Evolutionary conservation across 2,113 vertebrate species (phyloP).

Genomic region (Cepphus grylle): DNA sequence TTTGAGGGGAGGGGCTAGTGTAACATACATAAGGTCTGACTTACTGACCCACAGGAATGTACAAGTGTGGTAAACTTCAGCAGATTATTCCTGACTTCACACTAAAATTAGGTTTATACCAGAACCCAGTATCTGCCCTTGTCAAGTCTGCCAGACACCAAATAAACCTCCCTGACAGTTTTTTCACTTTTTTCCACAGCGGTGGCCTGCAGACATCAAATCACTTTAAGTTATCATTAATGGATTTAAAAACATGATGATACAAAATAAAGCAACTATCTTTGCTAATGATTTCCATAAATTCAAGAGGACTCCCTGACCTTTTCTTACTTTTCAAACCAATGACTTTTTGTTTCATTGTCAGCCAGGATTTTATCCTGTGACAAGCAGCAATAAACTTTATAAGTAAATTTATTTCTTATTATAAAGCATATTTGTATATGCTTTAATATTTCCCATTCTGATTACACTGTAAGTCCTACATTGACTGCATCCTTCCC

Average conservation of each 20-base stretch:
- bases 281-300: neutral
- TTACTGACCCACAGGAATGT: neutral
- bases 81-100: neutral
- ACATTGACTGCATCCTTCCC: neutral
- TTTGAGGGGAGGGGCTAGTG: neutral
- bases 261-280: neutral
- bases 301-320: neutral
- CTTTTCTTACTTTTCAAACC: neutral
- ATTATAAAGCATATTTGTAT: neutral
- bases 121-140: neutral
- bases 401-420: neutral
- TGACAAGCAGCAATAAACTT: neutral
- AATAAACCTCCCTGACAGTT: neutral
- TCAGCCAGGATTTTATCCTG: neutral
- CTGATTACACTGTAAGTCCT: neutral
- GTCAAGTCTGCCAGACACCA: neutral
- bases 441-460: neutral
- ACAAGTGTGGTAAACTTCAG: neutral
- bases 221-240: neutral
- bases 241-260: neutral
- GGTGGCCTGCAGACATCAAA: neutral
- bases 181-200: neutral
- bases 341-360: neutral
- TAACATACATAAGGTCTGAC: fast-evolving
- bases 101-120: neutral